Percentiles rank a stretch among this genome's conserved stretches.
These are phyloP conservation scores for Caretta caretta DNA, from an alignment of 2,113 vertebrate genomes.

Conservation along the genomic window DNA sequence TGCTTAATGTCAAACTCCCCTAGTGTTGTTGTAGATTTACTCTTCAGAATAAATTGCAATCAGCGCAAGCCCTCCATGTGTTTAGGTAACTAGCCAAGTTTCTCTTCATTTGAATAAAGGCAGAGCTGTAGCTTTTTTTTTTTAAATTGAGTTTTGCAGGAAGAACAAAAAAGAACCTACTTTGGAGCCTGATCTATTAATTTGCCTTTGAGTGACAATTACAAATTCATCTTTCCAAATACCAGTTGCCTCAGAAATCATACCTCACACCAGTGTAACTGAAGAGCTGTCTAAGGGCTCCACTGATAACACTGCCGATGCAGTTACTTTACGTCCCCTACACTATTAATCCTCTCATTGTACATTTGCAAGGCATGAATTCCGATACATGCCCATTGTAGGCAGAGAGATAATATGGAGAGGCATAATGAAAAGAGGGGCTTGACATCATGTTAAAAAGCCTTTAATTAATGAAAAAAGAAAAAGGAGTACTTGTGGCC, in stretches of 20 bases:
- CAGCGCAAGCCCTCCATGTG: background rate
- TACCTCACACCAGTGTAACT: background rate
- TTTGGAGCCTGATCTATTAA: slow-evolving; percentile 21
- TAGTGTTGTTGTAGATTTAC: background rate
- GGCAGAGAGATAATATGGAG: background rate
- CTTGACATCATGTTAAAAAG: background rate
- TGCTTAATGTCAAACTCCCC: background rate
- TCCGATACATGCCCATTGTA: background rate
- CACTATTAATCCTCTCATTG: background rate
- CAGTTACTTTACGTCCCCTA: background rate
- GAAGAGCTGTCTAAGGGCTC: slow-evolving; percentile 1
- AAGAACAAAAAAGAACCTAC: slow-evolving; percentile 15
- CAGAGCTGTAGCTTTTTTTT: background rate
- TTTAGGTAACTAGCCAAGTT: background rate
- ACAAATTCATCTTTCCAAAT: slow-evolving; percentile 48
- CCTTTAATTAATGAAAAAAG: no score
- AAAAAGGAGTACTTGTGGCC: no score
- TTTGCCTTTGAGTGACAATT: slow-evolving; percentile 47
- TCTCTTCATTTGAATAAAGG: background rate
- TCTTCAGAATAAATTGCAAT: background rate
- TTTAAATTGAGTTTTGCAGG: background rate
- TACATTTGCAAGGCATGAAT: background rate
- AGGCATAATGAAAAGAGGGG: background rate
- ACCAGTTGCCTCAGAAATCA: slow-evolving; percentile 35
- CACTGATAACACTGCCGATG: slow-evolving; percentile 17